A percentile compares a stretch with the other conserved stretches of the same genome.
Conservation (phyloP, 1,140 invertebrate species). For the Solen grandis region DNA sequence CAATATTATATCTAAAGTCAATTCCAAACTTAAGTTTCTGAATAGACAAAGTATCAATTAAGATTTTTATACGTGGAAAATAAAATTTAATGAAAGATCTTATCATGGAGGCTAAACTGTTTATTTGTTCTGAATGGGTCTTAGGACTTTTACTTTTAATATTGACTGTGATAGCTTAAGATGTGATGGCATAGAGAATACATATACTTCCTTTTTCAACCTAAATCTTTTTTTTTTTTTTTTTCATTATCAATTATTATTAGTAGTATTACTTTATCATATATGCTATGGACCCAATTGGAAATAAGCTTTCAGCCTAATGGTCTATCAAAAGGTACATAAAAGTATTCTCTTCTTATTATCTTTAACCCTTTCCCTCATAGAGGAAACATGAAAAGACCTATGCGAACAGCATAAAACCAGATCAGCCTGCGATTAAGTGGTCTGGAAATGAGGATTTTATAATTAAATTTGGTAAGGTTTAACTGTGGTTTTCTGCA, state of each 20-base stretch:
- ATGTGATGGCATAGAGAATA: not conserved
- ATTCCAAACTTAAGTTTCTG: not conserved
- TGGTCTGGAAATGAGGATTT: no score
- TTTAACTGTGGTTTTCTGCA: no score
- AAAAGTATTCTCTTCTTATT: no score
- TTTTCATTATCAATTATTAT: not conserved
- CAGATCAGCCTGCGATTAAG: no score
- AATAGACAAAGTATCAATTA: not conserved
- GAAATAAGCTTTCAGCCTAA: not conserved
- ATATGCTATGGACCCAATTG: not conserved
- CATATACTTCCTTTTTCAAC: not conserved
- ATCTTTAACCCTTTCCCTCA: no score
- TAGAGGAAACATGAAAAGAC: no score
- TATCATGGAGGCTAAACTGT: not conserved
- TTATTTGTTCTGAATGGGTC: not conserved
- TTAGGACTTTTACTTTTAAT: not conserved
- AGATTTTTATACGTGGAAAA: not conserved
- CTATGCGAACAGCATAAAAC: no score
- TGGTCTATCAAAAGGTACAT: not conserved
- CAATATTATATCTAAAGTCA: not conserved
- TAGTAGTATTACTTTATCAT: not conserved
- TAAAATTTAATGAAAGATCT: not conserved
- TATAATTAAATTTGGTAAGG: no score
- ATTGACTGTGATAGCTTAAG: not conserved
- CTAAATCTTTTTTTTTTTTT: not conserved